Base-by-base conservation (phyloP, 2,888 invertebrate species). In the Cheilosia vulpina region DNA sequence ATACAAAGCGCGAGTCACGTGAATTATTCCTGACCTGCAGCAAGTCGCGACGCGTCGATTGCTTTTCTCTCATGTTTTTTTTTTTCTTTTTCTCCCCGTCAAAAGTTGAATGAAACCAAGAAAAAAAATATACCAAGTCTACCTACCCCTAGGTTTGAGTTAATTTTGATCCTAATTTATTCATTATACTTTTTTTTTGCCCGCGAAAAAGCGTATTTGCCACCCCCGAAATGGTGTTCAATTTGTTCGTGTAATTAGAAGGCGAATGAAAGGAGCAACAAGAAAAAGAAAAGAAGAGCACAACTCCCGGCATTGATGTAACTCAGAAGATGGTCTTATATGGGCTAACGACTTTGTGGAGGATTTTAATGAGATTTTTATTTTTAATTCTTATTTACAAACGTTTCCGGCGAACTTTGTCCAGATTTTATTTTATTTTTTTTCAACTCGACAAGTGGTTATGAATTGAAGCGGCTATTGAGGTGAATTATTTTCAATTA, bases 151-250 rank as follows among this genome's bases (percentile, higher is more conserved):
- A 58, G 75, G 55, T 68, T 66, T 85, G 81, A 77, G 85, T 76
- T 81, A 85, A 85, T 85, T 85, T 81, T 85, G 43, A 81, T 85
- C 81, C 81, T 85, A 85, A 85, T 85, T 85, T 85, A 85, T 85
- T 85, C 85, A 77, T 81, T 85, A 53, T 72, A 72, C 66, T 63
- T 85, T 85, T 65, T 83, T 85, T 85, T 68, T 9, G 4, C 31
- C 57, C 76, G 72, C 76, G 71, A 11, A 77, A 85, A 84, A 81
- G 66, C 77, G 85, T 73, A 72, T 62, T 68, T 68, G 47, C 76
- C 76, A 71, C 55, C 81, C 66, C 17, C 69, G 53, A 52, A 65
- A 53, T 69, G 17, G 60, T 50, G 66, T 66, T 81, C 81, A 85
- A 81, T 85, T 85, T 81, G 81, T 72, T 71, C 55, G 55, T 68